Evolutionary conservation across 2,113 vertebrate genomes (phyloP).

Genomic region (Plectropomus leopardus): DNA sequence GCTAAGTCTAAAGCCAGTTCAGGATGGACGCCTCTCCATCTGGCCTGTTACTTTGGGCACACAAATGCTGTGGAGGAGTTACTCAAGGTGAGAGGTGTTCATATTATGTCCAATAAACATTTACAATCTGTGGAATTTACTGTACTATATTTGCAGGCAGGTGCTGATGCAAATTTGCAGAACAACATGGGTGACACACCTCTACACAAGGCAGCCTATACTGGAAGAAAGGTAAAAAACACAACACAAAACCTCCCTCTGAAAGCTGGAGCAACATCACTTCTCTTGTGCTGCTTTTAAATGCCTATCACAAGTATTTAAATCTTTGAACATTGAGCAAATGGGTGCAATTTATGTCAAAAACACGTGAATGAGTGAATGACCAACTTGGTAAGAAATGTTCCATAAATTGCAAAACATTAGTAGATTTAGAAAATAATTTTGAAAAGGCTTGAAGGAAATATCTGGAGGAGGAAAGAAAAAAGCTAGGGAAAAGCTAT

Average conservation of each 20-base stretch:
- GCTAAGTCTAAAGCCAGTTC: slow-evolving; percentile 86
- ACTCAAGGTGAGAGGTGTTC: slow-evolving; percentile 86
- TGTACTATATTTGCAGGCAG: slow-evolving; percentile 84
- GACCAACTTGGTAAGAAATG: too few species aligned
- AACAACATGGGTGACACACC: slow-evolving; percentile 93
- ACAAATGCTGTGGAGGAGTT: slow-evolving; percentile 89
- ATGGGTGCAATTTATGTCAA: too few species aligned
- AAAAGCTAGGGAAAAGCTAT: too few species aligned
- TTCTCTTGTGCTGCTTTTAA: too few species aligned
- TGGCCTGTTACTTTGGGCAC: slow-evolving; percentile 92
- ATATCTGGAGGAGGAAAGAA: too few species aligned
- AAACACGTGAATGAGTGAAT: too few species aligned
- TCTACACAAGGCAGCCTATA: slow-evolving; percentile 90
- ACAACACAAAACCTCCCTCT: not conserved
- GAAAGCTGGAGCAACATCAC: too few species aligned
- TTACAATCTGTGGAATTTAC: not conserved
- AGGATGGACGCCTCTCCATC: slow-evolving; percentile 94
- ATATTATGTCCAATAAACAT: not conserved
- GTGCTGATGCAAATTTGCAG: slow-evolving; percentile 89
- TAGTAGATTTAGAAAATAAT: too few species aligned
- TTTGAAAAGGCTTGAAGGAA: too few species aligned
- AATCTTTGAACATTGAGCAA: too few species aligned
- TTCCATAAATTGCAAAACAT: too few species aligned
- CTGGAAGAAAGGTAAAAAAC: slow-evolving; percentile 90
- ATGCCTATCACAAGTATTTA: too few species aligned